phyloP scores from a whole-genome alignment of 2,888 invertebrate genomes.

The Busseola fusca region DNA sequence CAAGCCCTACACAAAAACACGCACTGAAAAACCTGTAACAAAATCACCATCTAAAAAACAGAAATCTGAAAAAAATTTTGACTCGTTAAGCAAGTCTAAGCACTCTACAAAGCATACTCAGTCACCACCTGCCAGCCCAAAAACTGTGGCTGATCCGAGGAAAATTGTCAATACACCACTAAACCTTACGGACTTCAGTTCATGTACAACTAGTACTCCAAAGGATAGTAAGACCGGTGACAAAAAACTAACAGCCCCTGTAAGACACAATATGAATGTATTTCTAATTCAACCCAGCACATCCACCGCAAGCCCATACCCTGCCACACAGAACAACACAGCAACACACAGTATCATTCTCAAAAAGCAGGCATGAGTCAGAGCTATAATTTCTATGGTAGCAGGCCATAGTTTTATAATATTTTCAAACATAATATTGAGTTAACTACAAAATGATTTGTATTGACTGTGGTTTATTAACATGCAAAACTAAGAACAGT shows the following conservation, averaged over 20 bases:
- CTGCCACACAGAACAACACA: neutral
- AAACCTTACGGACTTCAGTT: neutral
- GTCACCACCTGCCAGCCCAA: neutral
- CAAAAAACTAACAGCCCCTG: neutral
- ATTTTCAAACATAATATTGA: neutral
- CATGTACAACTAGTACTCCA: neutral
- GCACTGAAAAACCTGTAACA: neutral
- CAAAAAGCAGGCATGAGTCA: neutral
- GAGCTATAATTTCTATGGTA: neutral
- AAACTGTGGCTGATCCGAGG: neutral
- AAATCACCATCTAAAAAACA: conserved; percentile 4
- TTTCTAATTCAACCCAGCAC: neutral
- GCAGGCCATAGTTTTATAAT: neutral
- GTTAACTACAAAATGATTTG: neutral
- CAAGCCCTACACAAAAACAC: neutral
- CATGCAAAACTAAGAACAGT: neutral
- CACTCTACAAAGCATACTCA: neutral
- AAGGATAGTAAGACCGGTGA: neutral
- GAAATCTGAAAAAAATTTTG: neutral
- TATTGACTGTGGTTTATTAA: neutral
- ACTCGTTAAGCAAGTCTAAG: conserved; percentile 2
- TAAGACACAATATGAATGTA: conserved; percentile 7
- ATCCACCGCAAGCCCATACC: neutral
- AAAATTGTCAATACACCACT: neutral
- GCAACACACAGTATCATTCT: neutral